Percentiles rank a stretch among this genome's conserved stretches.
Conservation (phyloP, 2,797 vertebrate species). For the Pithecia hirsuta region DNA sequence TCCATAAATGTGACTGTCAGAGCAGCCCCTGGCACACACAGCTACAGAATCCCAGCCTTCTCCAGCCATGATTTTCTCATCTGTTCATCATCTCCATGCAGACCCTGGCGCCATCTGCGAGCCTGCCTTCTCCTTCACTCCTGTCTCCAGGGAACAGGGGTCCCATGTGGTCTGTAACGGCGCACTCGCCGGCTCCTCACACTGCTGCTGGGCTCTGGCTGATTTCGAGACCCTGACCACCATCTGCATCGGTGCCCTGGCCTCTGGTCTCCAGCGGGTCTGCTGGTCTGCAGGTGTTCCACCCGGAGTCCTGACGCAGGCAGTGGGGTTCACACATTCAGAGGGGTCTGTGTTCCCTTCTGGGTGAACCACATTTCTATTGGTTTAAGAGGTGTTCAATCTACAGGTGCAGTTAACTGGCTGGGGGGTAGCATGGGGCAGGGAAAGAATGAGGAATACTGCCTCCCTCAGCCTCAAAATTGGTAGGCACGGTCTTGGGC, state of each 20-base stretch:
- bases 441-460: not conserved
- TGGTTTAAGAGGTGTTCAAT: not conserved
- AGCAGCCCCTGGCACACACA: not conserved
- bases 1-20: not conserved
- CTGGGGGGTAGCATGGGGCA: accelerated
- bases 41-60: not conserved
- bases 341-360: not conserved
- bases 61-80: too few relatives aligned
- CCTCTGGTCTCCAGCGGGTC: not conserved
- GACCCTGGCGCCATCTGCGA: not conserved
- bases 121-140: accelerated
- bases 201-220: accelerated
- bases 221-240: not conserved
- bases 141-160: accelerated
- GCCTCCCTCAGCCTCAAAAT: too few relatives aligned
- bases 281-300: accelerated
- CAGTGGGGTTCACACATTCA: not conserved
- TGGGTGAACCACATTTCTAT: too few relatives aligned
- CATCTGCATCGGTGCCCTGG: not conserved
- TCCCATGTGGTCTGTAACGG: accelerated
- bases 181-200: accelerated
- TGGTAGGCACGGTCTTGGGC: not conserved
- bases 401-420: not conserved
- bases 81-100: not conserved
- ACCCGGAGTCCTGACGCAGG: accelerated